These are phyloP conservation scores for Typhlichthys eigenmanni DNA, from an alignment of 2,797 vertebrate species.

Conservation along the genomic window DNA sequence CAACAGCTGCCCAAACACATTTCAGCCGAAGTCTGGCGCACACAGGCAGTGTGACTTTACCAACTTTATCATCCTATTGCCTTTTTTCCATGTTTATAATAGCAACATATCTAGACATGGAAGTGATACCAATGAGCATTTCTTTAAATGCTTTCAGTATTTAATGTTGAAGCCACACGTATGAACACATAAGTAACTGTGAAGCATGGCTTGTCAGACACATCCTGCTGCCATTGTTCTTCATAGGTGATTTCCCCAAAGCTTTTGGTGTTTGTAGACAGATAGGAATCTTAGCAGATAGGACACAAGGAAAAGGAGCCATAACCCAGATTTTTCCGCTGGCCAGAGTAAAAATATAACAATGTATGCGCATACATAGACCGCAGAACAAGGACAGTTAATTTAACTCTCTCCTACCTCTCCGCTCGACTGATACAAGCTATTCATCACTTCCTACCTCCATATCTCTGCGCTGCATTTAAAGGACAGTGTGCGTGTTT, in stretches of 20 bases:
- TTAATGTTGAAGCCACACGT: constrained; percentile 24
- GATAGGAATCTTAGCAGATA: constrained; percentile 53
- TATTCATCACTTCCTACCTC: constrained; percentile 70
- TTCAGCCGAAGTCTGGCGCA: constrained; percentile 58
- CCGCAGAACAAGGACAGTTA: constrained; percentile 75
- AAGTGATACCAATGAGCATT: no score
- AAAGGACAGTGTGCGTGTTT: constrained; percentile 41
- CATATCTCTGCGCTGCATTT: constrained; percentile 46
- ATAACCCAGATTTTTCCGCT: constrained; percentile 71
- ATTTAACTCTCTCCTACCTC: constrained; percentile 76
- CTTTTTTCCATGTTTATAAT: constrained; percentile 6
- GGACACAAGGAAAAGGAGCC: constrained; percentile 58
- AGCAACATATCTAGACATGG: no score
- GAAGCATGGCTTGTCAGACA: no score
- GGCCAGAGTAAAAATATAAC: constrained; percentile 76
- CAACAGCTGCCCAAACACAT: constrained; percentile 75
- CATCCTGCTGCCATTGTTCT: not conserved
- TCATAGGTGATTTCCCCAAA: not conserved
- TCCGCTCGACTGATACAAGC: constrained; percentile 62
- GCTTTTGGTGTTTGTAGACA: constrained; percentile 3
- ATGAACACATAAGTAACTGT: no score
- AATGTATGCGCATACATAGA: constrained; percentile 79
- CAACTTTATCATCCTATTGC: constrained; percentile 31
- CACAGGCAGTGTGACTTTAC: constrained; percentile 39
- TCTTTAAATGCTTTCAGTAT: constrained; percentile 14